Evolutionary conservation across 2,797 vertebrate species (phyloP).

Genomic region (Trachops cirrhosus): DNA sequence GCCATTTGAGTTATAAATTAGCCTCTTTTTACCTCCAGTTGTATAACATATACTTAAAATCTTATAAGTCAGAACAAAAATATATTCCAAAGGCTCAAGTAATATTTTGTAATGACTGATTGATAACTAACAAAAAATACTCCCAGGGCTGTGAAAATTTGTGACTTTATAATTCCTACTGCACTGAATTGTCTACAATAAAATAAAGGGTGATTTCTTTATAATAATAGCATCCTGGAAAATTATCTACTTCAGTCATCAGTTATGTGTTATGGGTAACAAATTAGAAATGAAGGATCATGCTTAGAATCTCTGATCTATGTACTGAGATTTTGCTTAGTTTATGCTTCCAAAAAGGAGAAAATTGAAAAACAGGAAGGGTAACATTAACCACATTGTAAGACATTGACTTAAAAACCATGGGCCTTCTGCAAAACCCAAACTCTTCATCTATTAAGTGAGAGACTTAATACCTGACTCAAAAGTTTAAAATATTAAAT

Average conservation of each 20-base stretch:
- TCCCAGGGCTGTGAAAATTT: constrained; percentile 41
- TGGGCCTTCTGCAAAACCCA: background rate
- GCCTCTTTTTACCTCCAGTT: constrained; percentile 36
- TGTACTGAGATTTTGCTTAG: background rate
- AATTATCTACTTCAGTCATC: background rate
- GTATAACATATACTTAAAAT: constrained; percentile 47
- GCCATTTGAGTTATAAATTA: constrained; percentile 65
- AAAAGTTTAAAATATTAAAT: constrained; percentile 5
- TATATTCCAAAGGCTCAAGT: constrained; percentile 12
- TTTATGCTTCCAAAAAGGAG: background rate
- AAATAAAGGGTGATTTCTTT: constrained; percentile 33
- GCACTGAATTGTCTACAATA: background rate
- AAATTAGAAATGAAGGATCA: background rate
- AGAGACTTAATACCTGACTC: background rate
- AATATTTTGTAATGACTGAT: constrained; percentile 55
- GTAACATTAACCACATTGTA: background rate
- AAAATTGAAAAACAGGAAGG: background rate
- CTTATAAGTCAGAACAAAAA: constrained; percentile 43
- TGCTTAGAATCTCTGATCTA: background rate
- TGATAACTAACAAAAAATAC: constrained; percentile 51
- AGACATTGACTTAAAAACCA: background rate
- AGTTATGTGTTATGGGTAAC: background rate
- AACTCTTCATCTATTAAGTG: background rate
- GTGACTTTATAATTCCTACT: constrained; percentile 27
- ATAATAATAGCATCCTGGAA: background rate